Evolutionary conservation across 1,140 invertebrate species (phyloP).

Genomic region (Diorhabda elongata): DNA sequence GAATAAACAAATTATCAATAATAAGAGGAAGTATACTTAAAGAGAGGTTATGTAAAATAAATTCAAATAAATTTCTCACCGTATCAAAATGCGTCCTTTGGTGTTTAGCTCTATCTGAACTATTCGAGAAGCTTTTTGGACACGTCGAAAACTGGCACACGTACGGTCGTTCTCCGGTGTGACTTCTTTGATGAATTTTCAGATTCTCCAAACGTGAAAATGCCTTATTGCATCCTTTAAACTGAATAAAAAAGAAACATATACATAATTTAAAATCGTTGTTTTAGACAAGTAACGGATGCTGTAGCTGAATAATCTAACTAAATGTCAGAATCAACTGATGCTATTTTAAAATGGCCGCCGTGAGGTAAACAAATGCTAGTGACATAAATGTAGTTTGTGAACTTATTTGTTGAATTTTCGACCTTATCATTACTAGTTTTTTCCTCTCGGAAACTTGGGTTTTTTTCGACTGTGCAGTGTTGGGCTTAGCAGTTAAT

Average conservation of each 20-base stretch:
- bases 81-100: slow-evolving; percentile 94
- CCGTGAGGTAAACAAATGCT: no score
- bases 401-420: no score
- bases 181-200: slow-evolving; percentile 93
- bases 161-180: slow-evolving; percentile 86
- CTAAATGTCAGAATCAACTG: no score
- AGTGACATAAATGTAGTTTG: no score
- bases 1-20: slow-evolving; percentile 40
- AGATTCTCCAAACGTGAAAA: slow-evolving; percentile 93
- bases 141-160: slow-evolving; percentile 82
- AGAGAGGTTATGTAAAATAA: not conserved
- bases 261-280: not conserved
- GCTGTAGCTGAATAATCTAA: no score
- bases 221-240: slow-evolving; percentile 85
- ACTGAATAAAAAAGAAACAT: slow-evolving; percentile 57
- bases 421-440: no score
- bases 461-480: no score
- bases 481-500: no score
- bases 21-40: not conserved
- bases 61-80: slow-evolving; percentile 56
- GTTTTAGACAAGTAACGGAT: no score
- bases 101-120: slow-evolving; percentile 94
- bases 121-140: slow-evolving; percentile 93
- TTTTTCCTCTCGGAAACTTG: no score
- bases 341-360: no score